Evolutionary conservation across 37 sponge, comb jelly and placozoan genomes (phyloP).

Genomic region (Ephydatia muelleri): DNA sequence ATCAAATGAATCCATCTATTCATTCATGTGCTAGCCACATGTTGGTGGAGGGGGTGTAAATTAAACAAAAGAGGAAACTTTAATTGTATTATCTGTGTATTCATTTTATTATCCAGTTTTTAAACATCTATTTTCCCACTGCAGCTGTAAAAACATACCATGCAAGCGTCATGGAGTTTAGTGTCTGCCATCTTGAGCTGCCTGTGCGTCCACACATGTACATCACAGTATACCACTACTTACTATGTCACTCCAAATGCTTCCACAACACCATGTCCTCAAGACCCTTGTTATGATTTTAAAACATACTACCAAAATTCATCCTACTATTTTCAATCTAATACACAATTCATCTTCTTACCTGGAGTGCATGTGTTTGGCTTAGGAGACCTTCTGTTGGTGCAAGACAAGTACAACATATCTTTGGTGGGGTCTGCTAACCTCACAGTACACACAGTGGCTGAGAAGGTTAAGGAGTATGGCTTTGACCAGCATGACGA

Average conservation of each 20-base stretch:
- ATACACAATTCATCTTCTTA: neutral
- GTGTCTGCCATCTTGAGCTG: neutral
- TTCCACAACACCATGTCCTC: neutral
- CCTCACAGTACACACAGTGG: neutral
- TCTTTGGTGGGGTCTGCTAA: neutral
- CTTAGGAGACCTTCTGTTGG: slow-evolving; percentile 5
- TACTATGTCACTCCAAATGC: neutral
- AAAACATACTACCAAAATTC: neutral
- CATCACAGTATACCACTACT: neutral
- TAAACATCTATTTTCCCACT: too few relatives aligned
- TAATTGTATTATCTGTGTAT: too few relatives aligned
- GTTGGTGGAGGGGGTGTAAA: too few relatives aligned
- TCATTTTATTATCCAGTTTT: too few relatives aligned
- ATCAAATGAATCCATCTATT: too few relatives aligned
- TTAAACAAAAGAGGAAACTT: too few relatives aligned
- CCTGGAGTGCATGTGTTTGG: slow-evolving; percentile 16
- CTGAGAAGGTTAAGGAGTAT: slow-evolving; percentile 1
- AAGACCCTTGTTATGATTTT: neutral
- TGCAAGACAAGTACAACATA: neutral
- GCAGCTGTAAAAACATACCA: too few relatives aligned
- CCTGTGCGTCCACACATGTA: neutral
- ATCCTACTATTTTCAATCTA: neutral
- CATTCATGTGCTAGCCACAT: too few relatives aligned
- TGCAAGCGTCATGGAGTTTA: too few relatives aligned
- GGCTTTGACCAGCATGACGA: neutral